Conservation (phyloP, 2,113 vertebrate species). For the Ailuropoda melanoleuca region DNA sequence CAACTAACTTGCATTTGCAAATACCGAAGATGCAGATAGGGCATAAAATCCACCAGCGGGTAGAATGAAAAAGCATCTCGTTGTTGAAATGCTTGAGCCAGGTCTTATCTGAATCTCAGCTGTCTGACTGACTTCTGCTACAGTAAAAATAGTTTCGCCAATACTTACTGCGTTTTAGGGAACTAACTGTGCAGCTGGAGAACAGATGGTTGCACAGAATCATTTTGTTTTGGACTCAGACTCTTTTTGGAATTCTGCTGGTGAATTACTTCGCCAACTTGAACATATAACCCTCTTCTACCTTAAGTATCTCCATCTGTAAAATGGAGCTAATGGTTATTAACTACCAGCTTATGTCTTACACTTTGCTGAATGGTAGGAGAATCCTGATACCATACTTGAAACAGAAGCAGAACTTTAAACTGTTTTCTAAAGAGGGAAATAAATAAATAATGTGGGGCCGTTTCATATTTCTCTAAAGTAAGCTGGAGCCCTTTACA, state of each 20-base stretch:
- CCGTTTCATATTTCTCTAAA: neutral
- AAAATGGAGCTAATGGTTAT: neutral
- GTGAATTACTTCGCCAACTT: neutral
- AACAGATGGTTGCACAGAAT: constrained; percentile 12
- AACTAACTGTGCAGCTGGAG: neutral
- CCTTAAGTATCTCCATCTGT: neutral
- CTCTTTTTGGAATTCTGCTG: neutral
- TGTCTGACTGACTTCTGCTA: neutral
- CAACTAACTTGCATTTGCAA: neutral
- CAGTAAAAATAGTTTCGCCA: neutral
- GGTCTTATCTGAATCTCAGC: neutral
- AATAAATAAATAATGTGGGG: neutral
- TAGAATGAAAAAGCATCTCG: neutral
- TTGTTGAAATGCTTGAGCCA: neutral
- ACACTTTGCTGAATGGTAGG: neutral
- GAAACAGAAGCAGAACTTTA: constrained; percentile 4
- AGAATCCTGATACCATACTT: neutral
- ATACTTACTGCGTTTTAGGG: neutral
- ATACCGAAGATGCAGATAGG: neutral
- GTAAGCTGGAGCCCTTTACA: neutral
- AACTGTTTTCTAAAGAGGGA: neutral
- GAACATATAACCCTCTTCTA: neutral
- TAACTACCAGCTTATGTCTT: neutral
- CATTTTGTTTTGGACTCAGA: constrained; percentile 7
- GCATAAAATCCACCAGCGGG: neutral